Conservation (phyloP, 2,888 invertebrate genomes). For the Drosophila yooni region DNA sequence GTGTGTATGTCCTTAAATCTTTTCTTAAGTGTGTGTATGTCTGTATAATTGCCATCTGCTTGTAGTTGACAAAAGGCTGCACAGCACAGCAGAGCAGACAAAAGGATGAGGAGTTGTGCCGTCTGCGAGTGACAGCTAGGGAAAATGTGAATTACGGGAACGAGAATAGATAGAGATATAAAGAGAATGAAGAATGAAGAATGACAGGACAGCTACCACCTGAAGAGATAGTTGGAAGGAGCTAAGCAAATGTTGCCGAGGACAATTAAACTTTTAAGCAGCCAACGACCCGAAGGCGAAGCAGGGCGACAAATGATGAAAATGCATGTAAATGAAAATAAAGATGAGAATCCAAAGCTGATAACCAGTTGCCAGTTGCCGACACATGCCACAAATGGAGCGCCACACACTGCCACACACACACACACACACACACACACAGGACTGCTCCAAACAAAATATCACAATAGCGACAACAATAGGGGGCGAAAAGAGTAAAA, state of each 20-base stretch:
- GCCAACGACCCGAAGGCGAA: conserved; percentile 48
- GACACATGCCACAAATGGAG: conserved; percentile 74
- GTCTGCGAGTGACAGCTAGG: conserved; percentile 82
- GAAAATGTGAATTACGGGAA: conserved; percentile 56
- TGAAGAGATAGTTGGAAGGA: conserved; percentile 24
- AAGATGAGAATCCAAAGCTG: conserved; percentile 52
- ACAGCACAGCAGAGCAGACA: conserved; percentile 6
- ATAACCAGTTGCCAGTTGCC: conserved; percentile 53
- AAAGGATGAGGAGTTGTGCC: conserved; percentile 4
- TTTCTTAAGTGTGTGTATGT: conserved; percentile 15
- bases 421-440: conserved; percentile 31
- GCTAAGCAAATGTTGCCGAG: conserved; percentile 41
- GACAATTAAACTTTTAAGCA: conserved; percentile 79
- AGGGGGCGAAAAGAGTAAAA: conserved; percentile 9
- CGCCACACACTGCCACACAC: conserved; percentile 21
- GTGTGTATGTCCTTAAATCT: not conserved
- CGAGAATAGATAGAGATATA: conserved; percentile 36
- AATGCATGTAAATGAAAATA: conserved; percentile 77
- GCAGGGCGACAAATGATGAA: conserved; percentile 60
- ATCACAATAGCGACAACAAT: conserved; percentile 61
- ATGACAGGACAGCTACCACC: conserved; percentile 21
- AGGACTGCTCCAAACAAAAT: conserved; percentile 41
- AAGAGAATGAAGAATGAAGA: conserved; percentile 10
- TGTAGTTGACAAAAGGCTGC: conserved; percentile 32
- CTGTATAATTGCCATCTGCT: conserved; percentile 38